A percentile compares a stretch with the other conserved stretches of the same genome.
These are phyloP conservation scores for Poecilus cupreus DNA, from an alignment of 2,888 invertebrate genomes.

Conservation along the genomic window DNA sequence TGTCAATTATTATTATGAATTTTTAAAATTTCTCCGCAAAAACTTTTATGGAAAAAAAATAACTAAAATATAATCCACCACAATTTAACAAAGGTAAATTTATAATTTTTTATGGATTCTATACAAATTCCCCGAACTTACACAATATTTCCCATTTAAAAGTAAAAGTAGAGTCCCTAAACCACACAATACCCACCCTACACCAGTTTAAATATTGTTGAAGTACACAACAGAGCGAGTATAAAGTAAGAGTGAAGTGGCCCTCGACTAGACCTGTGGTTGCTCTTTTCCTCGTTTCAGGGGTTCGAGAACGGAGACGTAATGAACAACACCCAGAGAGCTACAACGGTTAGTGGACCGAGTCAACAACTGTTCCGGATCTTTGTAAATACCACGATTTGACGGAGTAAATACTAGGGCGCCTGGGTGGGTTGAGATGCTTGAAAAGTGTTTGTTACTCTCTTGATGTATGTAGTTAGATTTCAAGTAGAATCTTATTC, in stretches of 20 bases:
- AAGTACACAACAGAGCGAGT: neutral
- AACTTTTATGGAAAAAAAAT: too few species aligned
- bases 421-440: neutral
- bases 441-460: too few species aligned
- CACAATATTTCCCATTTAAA: constrained; percentile 8
- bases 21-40: too few species aligned
- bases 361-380: constrained; percentile 36
- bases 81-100: too few species aligned
- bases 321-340: constrained; percentile 3
- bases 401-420: constrained; percentile 1
- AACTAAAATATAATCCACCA: too few species aligned
- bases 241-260: constrained; percentile 33
- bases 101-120: too few species aligned
- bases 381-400: constrained; percentile 5
- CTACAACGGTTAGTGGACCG: constrained; percentile 26
- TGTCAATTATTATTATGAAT: too few species aligned
- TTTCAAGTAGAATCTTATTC: too few species aligned
- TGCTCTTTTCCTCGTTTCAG: constrained; percentile 11
- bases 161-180: constrained; percentile 12
- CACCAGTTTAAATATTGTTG: constrained; percentile 29
- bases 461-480: too few species aligned
- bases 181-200: constrained; percentile 13
- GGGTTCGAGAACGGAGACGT: neutral
- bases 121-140: neutral
- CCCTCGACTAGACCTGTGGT: constrained; percentile 11